Evolutionary conservation across 1,140 invertebrate genomes (phyloP), one percentile per base, ranked within the genome.

Genomic region (Branchinecta lindahli): DNA sequence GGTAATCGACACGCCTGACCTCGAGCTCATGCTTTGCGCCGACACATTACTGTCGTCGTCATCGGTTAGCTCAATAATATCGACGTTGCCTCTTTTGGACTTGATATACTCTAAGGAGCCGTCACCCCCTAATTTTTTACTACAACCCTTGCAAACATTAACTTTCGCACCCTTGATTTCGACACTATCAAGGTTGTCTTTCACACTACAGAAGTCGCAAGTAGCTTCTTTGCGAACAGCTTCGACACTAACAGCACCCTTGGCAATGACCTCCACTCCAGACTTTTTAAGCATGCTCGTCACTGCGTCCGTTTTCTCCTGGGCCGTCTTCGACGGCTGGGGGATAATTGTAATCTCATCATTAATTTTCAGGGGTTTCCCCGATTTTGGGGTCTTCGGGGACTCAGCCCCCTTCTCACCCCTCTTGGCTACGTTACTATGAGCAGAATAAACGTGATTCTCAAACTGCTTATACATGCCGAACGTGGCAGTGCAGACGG

Each of bases 401-500:
- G 67, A 66, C 65, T 47, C 47, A 33, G 61, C 65, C 10, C 46
- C 65, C 7, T 66, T 66, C 15, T 20, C 70, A 12, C 61, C 69
- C 10, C 70, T 44, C 75, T 89, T 90, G 15, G 88, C 87, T 8
- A 89, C 88, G 8, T 89, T 88, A 78, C 90, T 92, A 75, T 95
- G 92, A 7, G 91, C 91, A 7, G 90, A 91, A 75, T 94, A 94
- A 3, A 95, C 92, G 77, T 95, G 92, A 78, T 89, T 94, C 77
- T 94, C 92, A 75, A 95, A 95, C 75, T 92, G 88, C 80, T 92
- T 92, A 81, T 95, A 95, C 88, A 94, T 92, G 71, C 90, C 90
- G 76, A 94, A 94, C 9, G 91, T 94, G 66, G 92, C 91, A 68
- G 91, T 92, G 78, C 92, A 95, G 7, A 94, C 92, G 44, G 92